A percentile compares a stretch with the other conserved stretches of the same genome.
Conservation (phyloP, 2,113 vertebrate genomes). For the Zosterops hypoxanthus region DNA sequence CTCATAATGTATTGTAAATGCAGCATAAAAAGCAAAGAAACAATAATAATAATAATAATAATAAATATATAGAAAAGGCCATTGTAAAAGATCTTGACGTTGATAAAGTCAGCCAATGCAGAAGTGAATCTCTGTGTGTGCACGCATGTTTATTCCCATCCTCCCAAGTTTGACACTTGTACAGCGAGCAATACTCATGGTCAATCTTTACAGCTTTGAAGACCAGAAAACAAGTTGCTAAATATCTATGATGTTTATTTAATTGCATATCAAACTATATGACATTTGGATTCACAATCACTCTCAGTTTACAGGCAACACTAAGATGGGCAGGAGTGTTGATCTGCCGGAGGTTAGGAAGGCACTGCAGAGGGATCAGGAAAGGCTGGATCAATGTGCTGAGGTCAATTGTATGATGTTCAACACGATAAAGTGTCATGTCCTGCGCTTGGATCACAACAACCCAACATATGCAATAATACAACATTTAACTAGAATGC, state of each 20-base stretch:
- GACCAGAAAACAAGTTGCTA: background rate
- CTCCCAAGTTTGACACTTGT: background rate
- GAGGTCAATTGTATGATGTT: background rate
- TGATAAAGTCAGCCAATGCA: background rate
- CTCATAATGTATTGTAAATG: background rate
- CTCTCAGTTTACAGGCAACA: background rate
- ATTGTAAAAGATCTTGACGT: background rate
- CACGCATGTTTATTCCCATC: background rate
- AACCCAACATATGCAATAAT: background rate
- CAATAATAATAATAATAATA: background rate
- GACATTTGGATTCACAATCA: background rate
- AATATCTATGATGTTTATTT: background rate
- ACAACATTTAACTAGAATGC: background rate
- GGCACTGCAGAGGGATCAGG: background rate
- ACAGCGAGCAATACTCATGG: background rate
- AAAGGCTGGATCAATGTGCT: accelerated
- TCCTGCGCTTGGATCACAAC: background rate
- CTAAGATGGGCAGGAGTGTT: background rate
- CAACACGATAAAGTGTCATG: background rate
- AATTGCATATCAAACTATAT: background rate
- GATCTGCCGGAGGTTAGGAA: background rate
- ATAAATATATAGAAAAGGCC: background rate
- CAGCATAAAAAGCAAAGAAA: background rate
- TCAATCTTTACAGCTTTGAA: background rate
- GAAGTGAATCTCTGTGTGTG: background rate